Evolutionary conservation across 1,140 invertebrate genomes (phyloP).

Genomic region (Tetragonula clypearis): DNA sequence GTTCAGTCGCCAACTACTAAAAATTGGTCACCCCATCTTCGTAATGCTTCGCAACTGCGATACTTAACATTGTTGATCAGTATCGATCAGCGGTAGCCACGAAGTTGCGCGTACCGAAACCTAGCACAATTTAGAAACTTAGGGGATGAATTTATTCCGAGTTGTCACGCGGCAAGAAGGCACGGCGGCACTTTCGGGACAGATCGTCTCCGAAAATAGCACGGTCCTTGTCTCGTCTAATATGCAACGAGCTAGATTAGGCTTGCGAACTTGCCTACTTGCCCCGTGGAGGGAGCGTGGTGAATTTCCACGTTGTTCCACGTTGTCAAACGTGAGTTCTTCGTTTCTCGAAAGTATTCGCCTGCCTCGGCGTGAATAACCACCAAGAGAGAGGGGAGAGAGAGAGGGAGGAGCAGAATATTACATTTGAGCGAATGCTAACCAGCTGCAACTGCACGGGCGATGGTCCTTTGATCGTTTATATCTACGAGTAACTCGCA

Average conservation of each 20-base stretch:
- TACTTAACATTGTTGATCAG: too few species aligned
- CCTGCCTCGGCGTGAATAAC: not conserved
- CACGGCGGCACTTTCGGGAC: not conserved
- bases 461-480: not conserved
- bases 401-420: not conserved
- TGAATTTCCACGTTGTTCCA: not conserved
- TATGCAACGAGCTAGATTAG: not conserved
- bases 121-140: constrained; percentile 27
- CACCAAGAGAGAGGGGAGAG: too few species aligned
- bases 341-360: not conserved
- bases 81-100: too few species aligned
- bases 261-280: not conserved
- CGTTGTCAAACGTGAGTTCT: not conserved
- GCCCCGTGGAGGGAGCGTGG: not conserved
- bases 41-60: not conserved
- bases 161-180: not conserved
- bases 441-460: not conserved
- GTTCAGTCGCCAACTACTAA: too few species aligned
- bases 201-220: constrained; percentile 15
- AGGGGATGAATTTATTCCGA: not conserved
- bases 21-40: not conserved
- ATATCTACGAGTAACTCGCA: not conserved
- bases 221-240: constrained; percentile 1
- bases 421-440: not conserved
- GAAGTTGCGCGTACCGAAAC: too few species aligned